These are phyloP conservation scores for Ptyas mucosa DNA, from an alignment of 2,113 vertebrate species.

Conservation along the genomic window DNA sequence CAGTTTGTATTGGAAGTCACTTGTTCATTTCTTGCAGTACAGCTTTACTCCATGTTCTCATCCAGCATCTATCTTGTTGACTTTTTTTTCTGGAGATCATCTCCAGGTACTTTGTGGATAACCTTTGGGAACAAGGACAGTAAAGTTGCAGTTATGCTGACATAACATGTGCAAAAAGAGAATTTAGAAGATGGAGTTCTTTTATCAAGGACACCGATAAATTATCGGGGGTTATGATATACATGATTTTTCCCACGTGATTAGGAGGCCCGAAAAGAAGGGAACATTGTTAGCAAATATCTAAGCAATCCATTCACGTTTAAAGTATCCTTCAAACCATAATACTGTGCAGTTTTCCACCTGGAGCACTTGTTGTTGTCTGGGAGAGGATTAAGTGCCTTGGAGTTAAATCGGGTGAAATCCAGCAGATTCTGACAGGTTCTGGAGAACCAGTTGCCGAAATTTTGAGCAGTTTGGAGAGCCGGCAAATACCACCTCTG, in stretches of 20 bases:
- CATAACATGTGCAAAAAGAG: not conserved
- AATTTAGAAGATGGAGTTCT: not conserved
- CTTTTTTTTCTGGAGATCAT: not conserved
- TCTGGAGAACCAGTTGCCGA: too few relatives aligned
- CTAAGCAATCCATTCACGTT: not conserved
- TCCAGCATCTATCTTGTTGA: not conserved
- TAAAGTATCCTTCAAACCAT: constrained; percentile 17
- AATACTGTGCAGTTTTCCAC: not conserved
- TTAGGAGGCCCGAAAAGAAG: not conserved
- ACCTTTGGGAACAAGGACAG: not conserved
- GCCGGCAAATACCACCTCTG: too few relatives aligned
- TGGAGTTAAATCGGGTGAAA: not conserved
- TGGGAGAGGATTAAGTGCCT: not conserved
- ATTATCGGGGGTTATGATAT: not conserved
- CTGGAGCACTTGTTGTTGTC: constrained; percentile 5
- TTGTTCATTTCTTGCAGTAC: not conserved
- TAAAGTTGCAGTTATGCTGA: not conserved
- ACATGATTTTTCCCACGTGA: not conserved
- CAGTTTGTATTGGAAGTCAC: not conserved
- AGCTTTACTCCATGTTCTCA: not conserved
- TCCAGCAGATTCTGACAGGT: too few relatives aligned
- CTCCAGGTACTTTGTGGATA: not conserved
- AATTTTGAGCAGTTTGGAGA: too few relatives aligned
- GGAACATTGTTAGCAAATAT: not conserved
- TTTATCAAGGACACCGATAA: not conserved